Percentiles rank a stretch among this genome's conserved stretches.
Evolutionary conservation across 2,797 vertebrate species (phyloP).

Genomic region (Tenualosa ilisha): DNA sequence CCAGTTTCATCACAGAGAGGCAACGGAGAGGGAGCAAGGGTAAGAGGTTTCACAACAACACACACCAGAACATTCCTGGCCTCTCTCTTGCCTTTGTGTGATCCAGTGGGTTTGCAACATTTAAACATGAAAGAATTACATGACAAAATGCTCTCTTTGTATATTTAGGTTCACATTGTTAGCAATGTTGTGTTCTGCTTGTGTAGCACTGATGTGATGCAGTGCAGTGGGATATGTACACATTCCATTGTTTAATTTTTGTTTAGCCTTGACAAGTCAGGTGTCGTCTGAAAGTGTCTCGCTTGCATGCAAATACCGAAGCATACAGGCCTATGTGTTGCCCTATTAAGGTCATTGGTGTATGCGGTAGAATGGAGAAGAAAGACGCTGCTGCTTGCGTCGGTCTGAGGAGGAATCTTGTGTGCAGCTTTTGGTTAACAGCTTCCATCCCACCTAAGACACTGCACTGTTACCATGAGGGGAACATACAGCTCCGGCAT

Average conservation of each 20-base stretch:
- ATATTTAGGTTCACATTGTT: not conserved
- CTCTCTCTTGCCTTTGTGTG: slow-evolving; percentile 40
- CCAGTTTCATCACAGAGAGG: slow-evolving; percentile 36
- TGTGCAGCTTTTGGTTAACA: not conserved
- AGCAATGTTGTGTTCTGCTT: not conserved
- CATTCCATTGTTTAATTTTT: not conserved
- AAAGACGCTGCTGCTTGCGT: not conserved
- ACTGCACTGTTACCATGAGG: slow-evolving; percentile 6
- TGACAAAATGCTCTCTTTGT: not conserved
- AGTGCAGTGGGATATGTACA: not conserved
- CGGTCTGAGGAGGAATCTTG: not conserved
- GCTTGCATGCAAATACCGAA: not conserved
- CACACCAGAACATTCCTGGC: slow-evolving; percentile 42
- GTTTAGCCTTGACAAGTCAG: not conserved
- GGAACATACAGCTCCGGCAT: not conserved
- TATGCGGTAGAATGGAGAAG: not conserved
- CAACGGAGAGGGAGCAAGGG: slow-evolving; percentile 25
- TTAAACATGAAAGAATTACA: slow-evolving; percentile 19
- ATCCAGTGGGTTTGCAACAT: slow-evolving; percentile 36
- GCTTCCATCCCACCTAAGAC: not conserved
- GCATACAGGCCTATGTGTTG: not conserved
- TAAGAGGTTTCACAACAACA: slow-evolving; percentile 45
- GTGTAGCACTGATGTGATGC: not conserved
- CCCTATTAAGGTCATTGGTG: not conserved
- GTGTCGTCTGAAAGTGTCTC: not conserved